These are phyloP conservation scores for Chironomus riparius DNA, from an alignment of 2,888 invertebrate genomes.

Conservation along the genomic window DNA sequence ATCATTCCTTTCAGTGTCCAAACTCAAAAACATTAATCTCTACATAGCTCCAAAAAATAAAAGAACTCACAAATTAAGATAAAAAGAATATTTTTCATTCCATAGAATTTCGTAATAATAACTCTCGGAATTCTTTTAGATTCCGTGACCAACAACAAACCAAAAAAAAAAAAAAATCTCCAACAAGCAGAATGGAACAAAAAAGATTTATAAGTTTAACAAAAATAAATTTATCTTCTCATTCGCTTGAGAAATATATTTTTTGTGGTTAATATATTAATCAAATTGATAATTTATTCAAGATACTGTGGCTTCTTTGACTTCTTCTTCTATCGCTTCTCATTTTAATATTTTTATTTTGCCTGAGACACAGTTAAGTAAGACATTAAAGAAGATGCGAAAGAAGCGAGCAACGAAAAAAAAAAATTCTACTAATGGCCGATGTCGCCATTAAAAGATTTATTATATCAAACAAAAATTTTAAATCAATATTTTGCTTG, in stretches of 20 bases:
- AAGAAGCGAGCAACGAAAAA: neutral
- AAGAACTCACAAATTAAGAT: too few relatives aligned
- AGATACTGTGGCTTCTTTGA: neutral
- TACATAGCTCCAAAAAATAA: too few relatives aligned
- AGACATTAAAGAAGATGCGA: neutral
- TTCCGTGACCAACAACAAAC: neutral
- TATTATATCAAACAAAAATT: too few relatives aligned
- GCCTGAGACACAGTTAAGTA: neutral
- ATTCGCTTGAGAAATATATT: neutral
- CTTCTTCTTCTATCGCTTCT: neutral
- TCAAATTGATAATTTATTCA: conserved; percentile 24
- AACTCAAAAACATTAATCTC: too few relatives aligned
- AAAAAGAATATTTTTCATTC: too few relatives aligned
- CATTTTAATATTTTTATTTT: neutral
- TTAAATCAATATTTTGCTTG: too few relatives aligned
- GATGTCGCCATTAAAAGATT: neutral
- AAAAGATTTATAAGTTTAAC: neutral
- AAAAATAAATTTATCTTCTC: neutral
- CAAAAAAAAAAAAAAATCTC: neutral
- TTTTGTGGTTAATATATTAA: conserved; percentile 16
- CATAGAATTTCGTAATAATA: too few relatives aligned
- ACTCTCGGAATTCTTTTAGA: neutral
- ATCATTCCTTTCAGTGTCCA: too few relatives aligned
- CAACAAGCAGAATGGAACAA: neutral
- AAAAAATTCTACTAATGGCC: neutral